phyloP scores from a whole-genome alignment of 2,888 invertebrate genomes.

The Caenorhabditis wallacei region DNA sequence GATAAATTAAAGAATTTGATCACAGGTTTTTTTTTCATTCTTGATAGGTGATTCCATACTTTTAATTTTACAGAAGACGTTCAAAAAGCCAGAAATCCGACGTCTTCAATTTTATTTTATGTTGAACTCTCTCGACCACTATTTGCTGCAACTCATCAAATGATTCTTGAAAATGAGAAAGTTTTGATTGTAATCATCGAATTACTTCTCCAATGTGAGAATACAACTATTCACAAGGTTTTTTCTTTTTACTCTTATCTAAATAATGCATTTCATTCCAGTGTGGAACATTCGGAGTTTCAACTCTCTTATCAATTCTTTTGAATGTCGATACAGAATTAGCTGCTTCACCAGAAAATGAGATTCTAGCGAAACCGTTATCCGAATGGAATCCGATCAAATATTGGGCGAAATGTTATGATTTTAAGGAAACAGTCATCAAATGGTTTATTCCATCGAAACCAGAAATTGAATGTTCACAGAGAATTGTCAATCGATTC shows the following conservation, averaged over 20 bases:
- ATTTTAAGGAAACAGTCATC: constrained; percentile 46
- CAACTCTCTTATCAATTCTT: constrained; percentile 34
- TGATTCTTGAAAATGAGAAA: constrained; percentile 61
- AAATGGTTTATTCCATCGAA: constrained; percentile 62
- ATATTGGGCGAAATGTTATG: constrained; percentile 62
- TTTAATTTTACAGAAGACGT: constrained; percentile 54
- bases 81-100: constrained; percentile 31
- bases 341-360: constrained; percentile 25
- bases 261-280: constrained; percentile 6
- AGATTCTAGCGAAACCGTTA: constrained; percentile 41
- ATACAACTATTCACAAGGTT: constrained; percentile 62
- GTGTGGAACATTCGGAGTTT: constrained; percentile 40
- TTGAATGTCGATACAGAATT: constrained; percentile 48
- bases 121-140: constrained; percentile 51
- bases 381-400: constrained; percentile 67
- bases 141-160: constrained; percentile 31
- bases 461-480: constrained; percentile 33
- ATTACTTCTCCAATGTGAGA: constrained; percentile 57
- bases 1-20: constrained; percentile 55
- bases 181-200: constrained; percentile 56
- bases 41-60: not conserved
- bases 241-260: not conserved
- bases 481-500: constrained; percentile 52
- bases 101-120: constrained; percentile 61
- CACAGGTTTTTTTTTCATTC: constrained; percentile 36